Base-by-base conservation (phyloP, 2,888 invertebrate genomes). In the Oligia fasciuncula region DNA sequence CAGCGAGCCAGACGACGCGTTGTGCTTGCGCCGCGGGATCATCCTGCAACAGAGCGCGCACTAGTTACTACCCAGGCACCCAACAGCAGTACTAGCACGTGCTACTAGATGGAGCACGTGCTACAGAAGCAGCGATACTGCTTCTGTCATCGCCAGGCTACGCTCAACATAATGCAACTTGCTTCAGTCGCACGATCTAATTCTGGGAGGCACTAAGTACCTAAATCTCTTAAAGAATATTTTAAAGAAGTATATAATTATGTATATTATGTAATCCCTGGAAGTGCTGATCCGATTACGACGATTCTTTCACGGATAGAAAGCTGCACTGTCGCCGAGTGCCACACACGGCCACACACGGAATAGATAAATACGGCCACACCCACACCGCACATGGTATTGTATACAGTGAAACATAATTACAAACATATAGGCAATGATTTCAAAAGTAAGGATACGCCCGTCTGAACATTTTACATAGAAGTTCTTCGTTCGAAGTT, bases 1-100 rank as follows among this genome's bases (percentile, higher is more conserved):
- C 87, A 96, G 93, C 76, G 97, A 96, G 90, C 95, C 96, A 83
- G 96, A 95, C 57, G 96, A 96, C 69, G 94, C 95, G 93, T 96
- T 96, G 94, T 97, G 96, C 83, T 96, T 97, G 81, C 96, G 93
- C 76, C 96, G 92, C 80, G 96, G 96, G 85, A 96, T 96, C 96
- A 97, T 97, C 88, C 96, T 96, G 94, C 73, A 76, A 83, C 86
- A 88, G 71, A 29, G 63, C 67, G 76, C 23, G 49, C 29, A 29
- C 17, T 35, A 62, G 35, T 46, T 67, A 29, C 51, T 40, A 14
- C 65, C 23, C 29, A 29, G 29, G 29, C 29, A 29, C 29, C 29
- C 65, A 5, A 13, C 19, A 23, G 17, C 35, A 63, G 35, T 5
- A 19, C 40, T 43, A 19, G 46, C 43, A 72, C 63, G n/a, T 19